A percentile compares a stretch with the other conserved stretches of the same genome.
These are phyloP conservation scores for Lysiphlebus fabarum DNA, from an alignment of 1,140 invertebrate species.

Conservation along the genomic window DNA sequence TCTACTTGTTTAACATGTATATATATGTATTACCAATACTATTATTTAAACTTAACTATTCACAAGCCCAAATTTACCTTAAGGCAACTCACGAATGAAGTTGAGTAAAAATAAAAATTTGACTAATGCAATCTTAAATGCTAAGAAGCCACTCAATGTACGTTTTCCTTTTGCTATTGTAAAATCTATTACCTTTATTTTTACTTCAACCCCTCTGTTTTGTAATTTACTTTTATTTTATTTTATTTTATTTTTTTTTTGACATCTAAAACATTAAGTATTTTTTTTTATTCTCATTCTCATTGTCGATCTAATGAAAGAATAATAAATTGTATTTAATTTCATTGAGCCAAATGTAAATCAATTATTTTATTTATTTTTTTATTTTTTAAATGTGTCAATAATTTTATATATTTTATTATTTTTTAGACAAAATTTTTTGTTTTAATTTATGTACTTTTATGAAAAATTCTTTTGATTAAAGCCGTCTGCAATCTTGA, in stretches of 20 bases:
- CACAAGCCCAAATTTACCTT: background rate
- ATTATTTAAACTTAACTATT: constrained; percentile 20
- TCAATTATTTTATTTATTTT: too few species aligned
- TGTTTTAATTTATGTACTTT: too few species aligned
- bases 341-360: too few species aligned
- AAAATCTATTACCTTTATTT: background rate
- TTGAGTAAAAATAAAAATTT: constrained; percentile 38
- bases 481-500: constrained; percentile 11
- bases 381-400: background rate
- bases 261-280: too few species aligned
- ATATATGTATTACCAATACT: constrained; percentile 6
- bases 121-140: constrained; percentile 47
- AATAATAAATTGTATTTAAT: too few species aligned
- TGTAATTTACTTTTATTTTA: too few species aligned
- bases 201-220: constrained; percentile 17
- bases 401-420: too few species aligned
- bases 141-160: constrained; percentile 43
- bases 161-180: background rate
- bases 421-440: too few species aligned
- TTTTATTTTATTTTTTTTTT: too few species aligned
- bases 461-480: constrained; percentile 4
- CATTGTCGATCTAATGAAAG: too few species aligned
- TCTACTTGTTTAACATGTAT: background rate
- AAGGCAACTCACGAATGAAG: constrained; percentile 5
- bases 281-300: too few species aligned